Evolutionary conservation across 2,113 vertebrate genomes (phyloP).

Genomic region (Accipiter cooperii): DNA sequence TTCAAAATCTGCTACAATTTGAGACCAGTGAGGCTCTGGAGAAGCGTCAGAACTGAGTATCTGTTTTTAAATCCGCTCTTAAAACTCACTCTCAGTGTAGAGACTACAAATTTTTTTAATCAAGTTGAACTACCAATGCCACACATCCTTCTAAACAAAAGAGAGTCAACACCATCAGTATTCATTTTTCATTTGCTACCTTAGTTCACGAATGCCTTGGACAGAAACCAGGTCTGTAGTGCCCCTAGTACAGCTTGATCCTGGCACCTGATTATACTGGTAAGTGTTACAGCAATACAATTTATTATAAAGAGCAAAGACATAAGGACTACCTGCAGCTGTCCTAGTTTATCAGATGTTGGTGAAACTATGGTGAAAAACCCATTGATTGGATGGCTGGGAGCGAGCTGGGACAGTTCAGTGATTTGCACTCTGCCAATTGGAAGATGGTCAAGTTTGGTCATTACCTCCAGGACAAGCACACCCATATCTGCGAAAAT

Average conservation of each 20-base stretch:
- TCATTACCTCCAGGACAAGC: constrained; percentile 86
- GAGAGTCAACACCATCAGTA: rapidly evolving
- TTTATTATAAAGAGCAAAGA: neutral
- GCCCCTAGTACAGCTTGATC: neutral
- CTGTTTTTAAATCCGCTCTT: neutral
- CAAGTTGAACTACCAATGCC: neutral
- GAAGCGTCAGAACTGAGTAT: neutral
- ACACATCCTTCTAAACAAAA: neutral
- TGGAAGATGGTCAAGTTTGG: constrained; percentile 81
- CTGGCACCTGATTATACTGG: neutral
- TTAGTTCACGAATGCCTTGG: neutral
- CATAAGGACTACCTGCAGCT: constrained; percentile 80
- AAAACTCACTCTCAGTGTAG: neutral
- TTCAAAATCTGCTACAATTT: neutral
- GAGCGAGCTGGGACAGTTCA: constrained; percentile 80
- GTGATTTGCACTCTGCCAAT: constrained; percentile 80
- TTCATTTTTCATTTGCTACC: neutral
- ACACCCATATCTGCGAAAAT: constrained; percentile 86
- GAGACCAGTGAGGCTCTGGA: neutral
- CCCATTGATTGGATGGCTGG: constrained; percentile 80
- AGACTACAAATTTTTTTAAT: neutral
- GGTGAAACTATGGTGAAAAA: constrained; percentile 87
- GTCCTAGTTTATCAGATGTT: constrained; percentile 85
- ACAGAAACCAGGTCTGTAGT: neutral
- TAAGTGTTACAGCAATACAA: neutral